A percentile compares a stretch with the other conserved stretches of the same genome.
phyloP scores from a whole-genome alignment of 2,797 vertebrate genomes.

The Aphelocoma californica region DNA sequence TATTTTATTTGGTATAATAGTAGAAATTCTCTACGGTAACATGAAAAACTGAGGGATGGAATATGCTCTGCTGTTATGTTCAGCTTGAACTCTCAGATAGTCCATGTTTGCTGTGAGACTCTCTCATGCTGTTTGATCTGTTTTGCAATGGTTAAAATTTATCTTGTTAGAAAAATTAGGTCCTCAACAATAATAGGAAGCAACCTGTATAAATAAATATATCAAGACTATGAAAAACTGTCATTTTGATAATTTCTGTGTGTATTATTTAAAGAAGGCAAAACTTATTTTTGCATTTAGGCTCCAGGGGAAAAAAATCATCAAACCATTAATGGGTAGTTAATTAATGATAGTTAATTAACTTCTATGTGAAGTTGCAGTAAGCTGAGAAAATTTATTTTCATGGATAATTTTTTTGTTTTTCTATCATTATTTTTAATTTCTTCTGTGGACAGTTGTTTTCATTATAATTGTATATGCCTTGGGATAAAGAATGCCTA shows the following conservation, averaged over 20 bases:
- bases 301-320: neutral
- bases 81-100: neutral
- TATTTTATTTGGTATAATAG: neutral
- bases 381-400: neutral
- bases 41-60: neutral
- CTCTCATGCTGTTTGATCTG: neutral
- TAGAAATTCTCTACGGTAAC: neutral
- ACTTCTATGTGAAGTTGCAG: neutral
- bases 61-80: neutral
- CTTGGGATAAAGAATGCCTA: neutral
- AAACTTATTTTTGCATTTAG: neutral
- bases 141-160: neutral
- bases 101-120: neutral
- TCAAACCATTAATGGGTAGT: neutral
- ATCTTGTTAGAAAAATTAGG: neutral
- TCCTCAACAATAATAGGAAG: neutral
- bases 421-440: neutral
- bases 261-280: neutral
- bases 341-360: neutral
- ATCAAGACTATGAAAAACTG: neutral
- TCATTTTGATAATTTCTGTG: neutral
- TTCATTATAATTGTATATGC: neutral
- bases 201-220: neutral
- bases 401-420: neutral
- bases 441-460: neutral